Conservation (phyloP, 2,113 vertebrate genomes). For the Grammomys dolichurus region DNA sequence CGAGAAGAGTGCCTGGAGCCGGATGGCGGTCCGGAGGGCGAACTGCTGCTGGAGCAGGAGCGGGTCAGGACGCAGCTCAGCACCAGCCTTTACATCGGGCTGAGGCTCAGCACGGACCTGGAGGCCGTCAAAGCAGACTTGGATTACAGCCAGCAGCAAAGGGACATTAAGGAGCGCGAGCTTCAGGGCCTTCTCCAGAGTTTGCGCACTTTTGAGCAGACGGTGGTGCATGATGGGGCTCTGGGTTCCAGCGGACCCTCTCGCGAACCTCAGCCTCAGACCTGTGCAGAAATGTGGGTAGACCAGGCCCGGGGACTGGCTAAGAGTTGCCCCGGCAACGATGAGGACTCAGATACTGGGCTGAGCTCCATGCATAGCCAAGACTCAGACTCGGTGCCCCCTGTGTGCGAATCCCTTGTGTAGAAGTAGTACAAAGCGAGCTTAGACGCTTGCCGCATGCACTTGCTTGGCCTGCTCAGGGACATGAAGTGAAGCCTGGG, state of each 20-base stretch:
- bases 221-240: constrained; percentile 70
- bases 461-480: not conserved
- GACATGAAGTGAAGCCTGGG: not conserved
- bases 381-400: constrained; percentile 93
- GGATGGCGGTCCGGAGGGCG: constrained; percentile 79
- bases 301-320: constrained; percentile 90
- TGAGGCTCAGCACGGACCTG: constrained; percentile 94
- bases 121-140: constrained; percentile 91
- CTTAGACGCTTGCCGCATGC: not conserved
- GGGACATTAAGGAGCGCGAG: constrained; percentile 90
- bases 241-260: constrained; percentile 76
- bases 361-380: constrained; percentile 98
- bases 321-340: constrained; percentile 89
- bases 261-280: constrained; percentile 75
- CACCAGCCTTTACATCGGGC: constrained; percentile 95
- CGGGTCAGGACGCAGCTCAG: constrained; percentile 94
- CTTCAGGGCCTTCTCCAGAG: constrained; percentile 91
- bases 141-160: constrained; percentile 90
- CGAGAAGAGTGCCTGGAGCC: constrained; percentile 82
- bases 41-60: constrained; percentile 91
- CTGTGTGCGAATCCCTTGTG: constrained; percentile 94
- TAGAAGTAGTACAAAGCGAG: constrained; percentile 77
- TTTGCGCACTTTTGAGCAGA: constrained; percentile 88
- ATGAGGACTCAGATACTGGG: constrained; percentile 97
- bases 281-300: constrained; percentile 86